Evolutionary conservation across 2,888 invertebrate genomes (phyloP).

Genomic region (Perithous albicinctus): DNA sequence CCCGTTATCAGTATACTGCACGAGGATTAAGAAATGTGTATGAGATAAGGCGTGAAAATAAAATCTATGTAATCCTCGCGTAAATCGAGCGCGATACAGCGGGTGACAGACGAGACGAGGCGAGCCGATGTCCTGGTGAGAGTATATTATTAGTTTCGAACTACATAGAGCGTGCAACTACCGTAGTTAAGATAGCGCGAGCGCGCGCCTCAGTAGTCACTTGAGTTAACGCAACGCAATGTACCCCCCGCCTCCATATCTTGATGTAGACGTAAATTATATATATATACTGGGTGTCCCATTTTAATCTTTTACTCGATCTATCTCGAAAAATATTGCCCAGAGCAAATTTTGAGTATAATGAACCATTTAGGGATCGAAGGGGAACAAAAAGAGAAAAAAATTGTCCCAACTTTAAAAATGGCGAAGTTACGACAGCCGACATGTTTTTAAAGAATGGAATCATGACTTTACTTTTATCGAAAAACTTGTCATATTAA

Average conservation of each 20-base stretch:
- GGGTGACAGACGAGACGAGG: conserved; percentile 52
- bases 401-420: no score
- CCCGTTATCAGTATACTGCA: conserved; percentile 9
- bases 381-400: no score
- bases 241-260: background rate
- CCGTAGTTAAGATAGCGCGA: conserved; percentile 67
- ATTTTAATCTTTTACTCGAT: no score
- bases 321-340: background rate
- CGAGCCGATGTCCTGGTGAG: conserved; percentile 41
- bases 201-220: conserved; percentile 19
- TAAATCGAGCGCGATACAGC: conserved; percentile 50
- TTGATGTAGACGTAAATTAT: background rate
- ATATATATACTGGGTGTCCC: background rate
- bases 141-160: conserved; percentile 66
- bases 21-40: conserved; percentile 56
- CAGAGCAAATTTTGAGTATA: no score
- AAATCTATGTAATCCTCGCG: conserved; percentile 48
- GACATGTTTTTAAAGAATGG: no score
- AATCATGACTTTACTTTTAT: no score
- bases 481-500: no score
- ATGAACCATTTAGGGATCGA: no score
- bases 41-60: conserved; percentile 40
- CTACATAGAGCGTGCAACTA: conserved; percentile 62
- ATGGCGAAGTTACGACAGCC: no score
- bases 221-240: conserved; percentile 46